Evolutionary conservation across 1,140 invertebrate genomes (phyloP), one percentile per base, ranked within the genome.

Genomic region (Pomacea maculata): DNA sequence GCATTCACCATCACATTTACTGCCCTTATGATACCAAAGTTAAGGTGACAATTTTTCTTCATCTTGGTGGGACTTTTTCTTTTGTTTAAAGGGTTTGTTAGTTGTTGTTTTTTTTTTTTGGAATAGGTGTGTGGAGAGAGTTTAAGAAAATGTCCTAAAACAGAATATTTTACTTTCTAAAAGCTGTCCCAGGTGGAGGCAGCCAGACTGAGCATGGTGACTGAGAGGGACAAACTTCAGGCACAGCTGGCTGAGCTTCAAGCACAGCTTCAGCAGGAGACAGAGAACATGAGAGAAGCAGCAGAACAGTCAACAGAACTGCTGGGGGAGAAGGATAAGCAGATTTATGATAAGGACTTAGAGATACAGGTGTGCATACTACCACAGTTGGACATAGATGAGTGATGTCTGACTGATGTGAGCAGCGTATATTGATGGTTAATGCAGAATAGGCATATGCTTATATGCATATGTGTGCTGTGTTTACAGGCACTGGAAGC

Each of bases 321-420:
- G 19, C 21, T 71, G 77, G 21, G n/a, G 15, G 77, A 78, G 77
- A 78, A 78, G 21, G 77, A 78, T 25, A 34, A 54, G 6, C 19
- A 17, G 64, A 78, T 71, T 65, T 15, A 21, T 25, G 45, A 71
- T 7, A 78, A 71, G 54, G 65, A 78, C 14, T n/a, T 52, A 5
- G 65, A 71, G 77, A 78, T 78, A n/a, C 65, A 71, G 77, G 77
- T 78, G 67, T 15, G 21, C 21, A n/a, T 70, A n/a, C 67, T 17
- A n/a, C n/a, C n/a, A 19, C n/a, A n/a, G 64, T 34, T 54, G 19
- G 11, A 9, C n/a, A 11, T 75, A 1, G 25, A 57, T n/a, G 12
- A 10, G 45, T 57, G 73, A 10, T 34, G 57, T 61, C 57, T 17
- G 15, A 45, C 34, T 61, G 11, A 61, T 11, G 57, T 61, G 57